A percentile compares a stretch with the other conserved stretches of the same genome.
These are phyloP conservation scores for Ceuthmochares aereus DNA, from an alignment of 2,113 vertebrate species.

Conservation along the genomic window DNA sequence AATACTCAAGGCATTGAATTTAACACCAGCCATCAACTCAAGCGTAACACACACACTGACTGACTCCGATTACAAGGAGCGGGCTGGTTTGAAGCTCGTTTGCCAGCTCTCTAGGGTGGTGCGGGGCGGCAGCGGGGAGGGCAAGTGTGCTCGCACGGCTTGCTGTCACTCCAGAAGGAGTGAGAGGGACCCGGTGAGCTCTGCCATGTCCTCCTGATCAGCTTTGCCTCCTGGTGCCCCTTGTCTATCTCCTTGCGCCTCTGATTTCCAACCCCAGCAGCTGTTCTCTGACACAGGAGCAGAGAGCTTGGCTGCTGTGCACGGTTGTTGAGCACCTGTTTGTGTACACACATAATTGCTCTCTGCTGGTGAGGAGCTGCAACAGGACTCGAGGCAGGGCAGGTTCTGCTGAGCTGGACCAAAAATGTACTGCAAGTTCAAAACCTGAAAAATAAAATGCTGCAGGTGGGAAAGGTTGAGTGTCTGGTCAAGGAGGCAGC, in stretches of 20 bases:
- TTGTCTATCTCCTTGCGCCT: neutral
- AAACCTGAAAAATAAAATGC: constrained; percentile 8
- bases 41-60: constrained; percentile 68
- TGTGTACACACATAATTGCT: neutral
- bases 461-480: neutral
- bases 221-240: neutral
- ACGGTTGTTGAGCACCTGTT: neutral
- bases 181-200: neutral
- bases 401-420: neutral
- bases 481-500: neutral
- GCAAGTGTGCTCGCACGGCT: neutral
- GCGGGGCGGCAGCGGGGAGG: neutral
- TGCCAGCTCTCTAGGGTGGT: constrained; percentile 60
- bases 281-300: neutral
- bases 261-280: neutral
- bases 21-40: constrained; percentile 74
- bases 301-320: neutral
- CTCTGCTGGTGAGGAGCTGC: neutral
- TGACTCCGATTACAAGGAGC: constrained; percentile 61
- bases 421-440: neutral
- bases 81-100: constrained; percentile 51
- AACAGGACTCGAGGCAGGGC: neutral
- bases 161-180: neutral
- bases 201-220: neutral
- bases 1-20: constrained; percentile 76